Evolutionary conservation across 2,888 invertebrate genomes (phyloP).

Genomic region (Aspidiotus rigidus): DNA sequence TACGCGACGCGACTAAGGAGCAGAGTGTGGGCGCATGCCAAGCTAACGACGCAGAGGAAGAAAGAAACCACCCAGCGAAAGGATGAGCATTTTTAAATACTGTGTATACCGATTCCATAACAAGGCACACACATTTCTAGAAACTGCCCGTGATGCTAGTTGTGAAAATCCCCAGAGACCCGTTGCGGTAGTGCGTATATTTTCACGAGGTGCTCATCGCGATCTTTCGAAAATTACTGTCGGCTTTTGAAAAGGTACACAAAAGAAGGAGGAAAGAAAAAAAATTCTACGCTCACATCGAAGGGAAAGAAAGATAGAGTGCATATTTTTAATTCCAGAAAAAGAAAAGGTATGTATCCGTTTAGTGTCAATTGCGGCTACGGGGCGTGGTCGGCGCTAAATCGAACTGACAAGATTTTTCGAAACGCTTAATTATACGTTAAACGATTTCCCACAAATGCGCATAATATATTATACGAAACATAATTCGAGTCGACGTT

Average conservation of each 20-base stretch:
- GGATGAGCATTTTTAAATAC: conserved; percentile 5
- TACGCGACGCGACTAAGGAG: no score
- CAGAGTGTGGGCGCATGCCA: no score
- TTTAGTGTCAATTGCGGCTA: conserved; percentile 23
- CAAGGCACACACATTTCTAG: neutral
- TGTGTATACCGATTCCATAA: neutral
- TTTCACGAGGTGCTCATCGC: neutral
- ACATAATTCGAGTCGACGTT: no score
- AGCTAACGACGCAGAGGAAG: neutral
- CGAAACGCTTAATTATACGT: conserved; percentile 33
- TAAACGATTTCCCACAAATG: conserved; percentile 31
- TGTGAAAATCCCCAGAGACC: neutral
- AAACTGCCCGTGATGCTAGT: neutral
- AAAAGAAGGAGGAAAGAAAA: conserved; percentile 8
- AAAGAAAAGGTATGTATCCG: conserved; percentile 15
- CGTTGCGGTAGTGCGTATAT: neutral
- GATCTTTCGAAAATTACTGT: neutral
- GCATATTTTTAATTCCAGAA: conserved; percentile 17
- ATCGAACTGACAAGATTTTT: conserved; percentile 31
- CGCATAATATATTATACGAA: neutral
- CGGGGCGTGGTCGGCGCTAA: conserved; percentile 28
- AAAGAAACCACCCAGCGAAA: conserved; percentile 10
- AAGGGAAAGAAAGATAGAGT: conserved; percentile 8
- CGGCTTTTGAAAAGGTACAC: neutral
- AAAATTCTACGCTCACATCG: neutral